These are phyloP conservation scores for Notamacropus eugenii DNA, from an alignment of 2,797 vertebrate species.

Conservation along the genomic window DNA sequence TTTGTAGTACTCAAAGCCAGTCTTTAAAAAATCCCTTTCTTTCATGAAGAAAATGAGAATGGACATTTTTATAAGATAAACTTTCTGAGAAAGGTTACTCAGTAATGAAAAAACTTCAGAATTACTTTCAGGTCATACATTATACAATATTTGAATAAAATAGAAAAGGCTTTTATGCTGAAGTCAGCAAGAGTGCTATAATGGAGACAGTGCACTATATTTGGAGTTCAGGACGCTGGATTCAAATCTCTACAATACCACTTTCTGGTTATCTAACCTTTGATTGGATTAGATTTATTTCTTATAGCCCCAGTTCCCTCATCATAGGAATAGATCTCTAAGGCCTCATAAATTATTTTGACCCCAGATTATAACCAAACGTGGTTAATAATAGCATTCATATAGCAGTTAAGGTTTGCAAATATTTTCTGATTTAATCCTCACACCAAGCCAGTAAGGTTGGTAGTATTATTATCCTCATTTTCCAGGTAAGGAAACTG, in stretches of 20 bases:
- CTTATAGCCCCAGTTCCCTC: neutral
- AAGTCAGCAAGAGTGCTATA: neutral
- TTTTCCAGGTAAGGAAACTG: neutral
- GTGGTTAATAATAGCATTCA: neutral
- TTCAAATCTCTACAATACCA: neutral
- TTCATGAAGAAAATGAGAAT: slow-evolving; percentile 43
- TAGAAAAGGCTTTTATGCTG: neutral
- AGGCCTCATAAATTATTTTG: neutral
- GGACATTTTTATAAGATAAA: neutral
- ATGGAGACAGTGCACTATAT: neutral
- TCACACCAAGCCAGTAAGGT: neutral
- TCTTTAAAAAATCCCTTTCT: neutral
- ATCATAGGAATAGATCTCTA: neutral
- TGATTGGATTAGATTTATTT: too few relatives aligned
- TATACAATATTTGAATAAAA: slow-evolving; percentile 7
- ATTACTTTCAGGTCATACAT: neutral
- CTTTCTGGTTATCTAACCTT: neutral
- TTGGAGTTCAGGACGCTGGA: neutral
- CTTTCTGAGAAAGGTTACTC: slow-evolving; percentile 32
- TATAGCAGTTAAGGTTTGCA: neutral
- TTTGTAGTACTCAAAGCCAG: slow-evolving; percentile 33
- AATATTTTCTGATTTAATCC: neutral
- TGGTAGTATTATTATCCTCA: neutral
- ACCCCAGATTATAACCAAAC: neutral
- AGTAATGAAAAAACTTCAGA: slow-evolving; percentile 13